Evolutionary conservation across 2,113 vertebrate species (phyloP).

Genomic region (Tachysurus vachellii): DNA sequence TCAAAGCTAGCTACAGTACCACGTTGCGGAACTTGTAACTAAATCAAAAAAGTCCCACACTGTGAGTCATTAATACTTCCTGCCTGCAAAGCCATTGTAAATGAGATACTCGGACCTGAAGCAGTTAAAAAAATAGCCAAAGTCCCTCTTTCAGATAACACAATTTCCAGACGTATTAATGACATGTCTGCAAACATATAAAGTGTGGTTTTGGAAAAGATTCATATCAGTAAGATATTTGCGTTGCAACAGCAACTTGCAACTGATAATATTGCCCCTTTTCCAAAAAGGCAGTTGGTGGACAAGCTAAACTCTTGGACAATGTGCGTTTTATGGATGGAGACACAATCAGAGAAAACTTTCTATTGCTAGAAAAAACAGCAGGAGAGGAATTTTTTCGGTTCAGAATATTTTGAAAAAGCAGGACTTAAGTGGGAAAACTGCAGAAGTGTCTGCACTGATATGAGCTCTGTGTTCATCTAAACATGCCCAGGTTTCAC

Average conservation of each 20-base stretch:
- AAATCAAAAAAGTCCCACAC: too few species aligned
- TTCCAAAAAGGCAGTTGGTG: too few species aligned
- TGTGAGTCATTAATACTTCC: too few species aligned
- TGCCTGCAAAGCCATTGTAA: too few species aligned
- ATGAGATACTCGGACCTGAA: background rate
- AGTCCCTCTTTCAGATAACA: slow-evolving; percentile 32
- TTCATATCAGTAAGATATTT: slow-evolving; percentile 26
- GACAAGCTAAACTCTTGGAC: slow-evolving; percentile 18
- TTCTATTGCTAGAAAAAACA: slow-evolving; percentile 25
- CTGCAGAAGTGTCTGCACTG: slow-evolving; percentile 31
- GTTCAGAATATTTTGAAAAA: slow-evolving; percentile 38
- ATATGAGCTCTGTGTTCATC: background rate
- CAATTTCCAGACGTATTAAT: slow-evolving; percentile 12
- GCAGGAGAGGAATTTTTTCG: slow-evolving; percentile 35
- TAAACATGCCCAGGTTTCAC: too few species aligned
- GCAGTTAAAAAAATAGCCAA: background rate
- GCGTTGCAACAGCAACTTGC: slow-evolving; percentile 34
- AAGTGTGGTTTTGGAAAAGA: slow-evolving; percentile 28
- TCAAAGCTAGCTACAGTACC: too few species aligned
- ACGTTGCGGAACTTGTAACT: too few species aligned
- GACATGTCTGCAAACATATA: slow-evolving; percentile 43
- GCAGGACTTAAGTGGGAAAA: background rate
- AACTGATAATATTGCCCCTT: background rate
- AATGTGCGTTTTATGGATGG: slow-evolving; percentile 40
- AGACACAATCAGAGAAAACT: background rate